Base-by-base conservation (phyloP, 2,113 vertebrate genomes). In the Promerops cafer region DNA sequence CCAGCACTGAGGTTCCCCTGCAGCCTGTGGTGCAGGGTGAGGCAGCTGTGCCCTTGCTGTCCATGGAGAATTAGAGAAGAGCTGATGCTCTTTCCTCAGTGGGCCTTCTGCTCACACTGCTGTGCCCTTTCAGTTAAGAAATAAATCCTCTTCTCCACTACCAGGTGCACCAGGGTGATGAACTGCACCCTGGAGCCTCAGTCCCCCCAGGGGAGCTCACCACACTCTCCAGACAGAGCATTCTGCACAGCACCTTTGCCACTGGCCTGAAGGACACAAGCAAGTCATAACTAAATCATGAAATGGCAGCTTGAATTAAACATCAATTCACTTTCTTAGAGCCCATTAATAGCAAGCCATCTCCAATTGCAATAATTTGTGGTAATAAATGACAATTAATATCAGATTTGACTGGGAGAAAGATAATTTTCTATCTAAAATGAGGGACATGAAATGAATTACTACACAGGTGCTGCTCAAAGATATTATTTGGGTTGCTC, bases 351-450 rank as follows among this genome's bases (percentile, higher is more conserved):
- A 65, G 45, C 49, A 81, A 81, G 45, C 28, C 49, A n/a, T 60
- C 57, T 79, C 57, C 61, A 94, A 91, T 87, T 80, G 57, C 78
- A 76, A 60, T 90, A 79, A 91, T 91, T 94, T 80, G 69, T 69
- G 30, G 24, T 74, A 83, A 91, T 91, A 97, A 90, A 78, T 87
- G 54, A 69, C 66, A 59, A 89, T 64, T 85, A 87, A 81, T 91
- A 90, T 47, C 66, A 66, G 28, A 76, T 93, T 94, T 77, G 82
- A 80, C 78, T 94, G 42, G 50, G 47, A 95, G 71, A 93, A 87
- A 66, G 71, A 83, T 35, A 83, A 83, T 88, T 90, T 90, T 42
- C 42, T 56, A 13, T 42, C 61, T 79, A 40, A 84, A 96, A 69
- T 42, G 35, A 87, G 54, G 39, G 63, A 50, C 33, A 33, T 26